phyloP scores from a whole-genome alignment of 2,797 vertebrate species.

The Gobio occitaniae region DNA sequence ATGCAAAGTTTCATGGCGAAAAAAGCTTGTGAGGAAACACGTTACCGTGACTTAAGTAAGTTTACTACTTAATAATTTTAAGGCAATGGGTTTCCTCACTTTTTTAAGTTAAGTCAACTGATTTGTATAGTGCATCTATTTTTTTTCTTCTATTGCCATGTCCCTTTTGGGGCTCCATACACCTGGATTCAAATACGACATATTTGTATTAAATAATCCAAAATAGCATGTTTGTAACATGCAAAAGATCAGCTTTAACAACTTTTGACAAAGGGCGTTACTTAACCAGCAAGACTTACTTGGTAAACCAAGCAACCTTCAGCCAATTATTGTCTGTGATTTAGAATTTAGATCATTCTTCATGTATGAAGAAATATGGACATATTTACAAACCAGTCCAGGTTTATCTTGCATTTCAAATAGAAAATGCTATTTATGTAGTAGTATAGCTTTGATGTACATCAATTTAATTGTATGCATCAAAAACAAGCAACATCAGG shows the following conservation, averaged over 20 bases:
- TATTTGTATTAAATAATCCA: neutral
- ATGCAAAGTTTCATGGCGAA: no score
- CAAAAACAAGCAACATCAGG: constrained; percentile 37
- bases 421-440: neutral
- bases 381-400: neutral
- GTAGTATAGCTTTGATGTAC: neutral
- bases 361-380: neutral
- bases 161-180: no score
- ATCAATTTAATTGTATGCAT: constrained; percentile 44
- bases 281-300: neutral
- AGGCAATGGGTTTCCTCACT: no score
- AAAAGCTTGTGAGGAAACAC: no score
- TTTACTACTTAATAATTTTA: no score
- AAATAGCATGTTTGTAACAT: neutral
- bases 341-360: neutral
- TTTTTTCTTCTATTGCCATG: no score
- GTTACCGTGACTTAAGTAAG: no score
- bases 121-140: no score
- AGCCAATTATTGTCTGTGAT: neutral
- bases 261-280: neutral
- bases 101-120: no score
- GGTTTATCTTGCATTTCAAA: neutral
- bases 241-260: neutral
- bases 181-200: neutral
- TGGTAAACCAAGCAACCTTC: neutral